A percentile compares a stretch with the other conserved stretches of the same genome.
phyloP scores from a whole-genome alignment of 1,140 invertebrate genomes.

The Orius laevigatus region DNA sequence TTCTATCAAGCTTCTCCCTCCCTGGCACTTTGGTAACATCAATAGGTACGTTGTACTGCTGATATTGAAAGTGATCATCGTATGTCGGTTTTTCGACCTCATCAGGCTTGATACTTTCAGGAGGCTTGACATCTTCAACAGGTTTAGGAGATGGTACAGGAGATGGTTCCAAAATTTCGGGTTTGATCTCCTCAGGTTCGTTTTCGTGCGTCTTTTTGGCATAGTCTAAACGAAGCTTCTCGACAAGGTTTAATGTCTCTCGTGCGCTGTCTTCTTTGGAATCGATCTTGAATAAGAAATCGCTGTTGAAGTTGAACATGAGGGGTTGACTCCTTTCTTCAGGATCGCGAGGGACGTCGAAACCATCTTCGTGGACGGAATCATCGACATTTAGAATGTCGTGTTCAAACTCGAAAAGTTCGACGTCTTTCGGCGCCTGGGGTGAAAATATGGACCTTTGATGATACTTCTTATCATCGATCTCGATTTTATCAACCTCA shows the following conservation, averaged over 20 bases:
- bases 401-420: constrained; percentile 47
- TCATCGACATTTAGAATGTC: constrained; percentile 44
- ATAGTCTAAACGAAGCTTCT: constrained; percentile 51
- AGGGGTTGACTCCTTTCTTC: constrained; percentile 36
- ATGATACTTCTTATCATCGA: constrained; percentile 25
- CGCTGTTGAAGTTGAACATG: constrained; percentile 43
- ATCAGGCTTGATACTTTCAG: constrained; percentile 13
- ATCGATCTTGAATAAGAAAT: constrained; percentile 55
- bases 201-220: constrained; percentile 36
- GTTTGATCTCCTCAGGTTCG: constrained; percentile 9
- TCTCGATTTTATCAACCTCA: constrained; percentile 9
- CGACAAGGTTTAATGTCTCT: constrained; percentile 60
- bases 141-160: constrained; percentile 3
- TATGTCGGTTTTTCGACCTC: constrained; percentile 11
- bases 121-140: neutral
- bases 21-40: constrained; percentile 21
- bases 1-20: constrained; percentile 28
- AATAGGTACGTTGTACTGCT: constrained; percentile 14
- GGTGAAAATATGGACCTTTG: constrained; percentile 51
- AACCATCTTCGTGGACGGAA: constrained; percentile 40
- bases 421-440: constrained; percentile 43
- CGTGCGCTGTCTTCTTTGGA: constrained; percentile 57
- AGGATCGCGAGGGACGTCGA: constrained; percentile 39
- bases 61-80: constrained; percentile 18
- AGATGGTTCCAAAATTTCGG: constrained; percentile 11